A percentile compares a stretch with the other conserved stretches of the same genome.
Evolutionary conservation across 2,113 vertebrate species (phyloP).

Genomic region (Caloenas nicobarica): DNA sequence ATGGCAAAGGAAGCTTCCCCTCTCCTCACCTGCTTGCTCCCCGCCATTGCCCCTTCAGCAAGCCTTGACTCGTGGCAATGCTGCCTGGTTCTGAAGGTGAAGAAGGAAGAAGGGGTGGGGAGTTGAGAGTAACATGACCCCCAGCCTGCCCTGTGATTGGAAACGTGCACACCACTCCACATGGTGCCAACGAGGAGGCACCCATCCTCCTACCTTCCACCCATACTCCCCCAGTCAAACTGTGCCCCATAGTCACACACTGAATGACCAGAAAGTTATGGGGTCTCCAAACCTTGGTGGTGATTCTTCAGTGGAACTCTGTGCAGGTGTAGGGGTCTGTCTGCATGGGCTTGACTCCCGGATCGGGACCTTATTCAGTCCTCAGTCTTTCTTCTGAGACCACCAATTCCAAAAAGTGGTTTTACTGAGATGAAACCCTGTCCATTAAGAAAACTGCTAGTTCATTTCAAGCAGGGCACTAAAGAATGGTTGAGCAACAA

Average conservation of each 20-base stretch:
- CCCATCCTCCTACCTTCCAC: constrained; percentile 56
- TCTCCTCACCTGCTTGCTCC: constrained; percentile 68
- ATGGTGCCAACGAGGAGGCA: constrained; percentile 49
- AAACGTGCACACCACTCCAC: constrained; percentile 49
- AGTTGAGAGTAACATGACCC: constrained; percentile 64
- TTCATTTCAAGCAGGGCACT: constrained; percentile 23
- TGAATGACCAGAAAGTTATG: not conserved
- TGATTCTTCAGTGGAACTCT: constrained; percentile 44
- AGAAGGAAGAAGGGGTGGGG: constrained; percentile 69
- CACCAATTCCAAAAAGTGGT: not conserved
- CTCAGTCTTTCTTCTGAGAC: constrained; percentile 8
- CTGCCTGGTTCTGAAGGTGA: constrained; percentile 55
- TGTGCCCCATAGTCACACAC: not conserved
- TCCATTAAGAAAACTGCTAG: constrained; percentile 34
- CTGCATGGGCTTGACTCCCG: constrained; percentile 25
- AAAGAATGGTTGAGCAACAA: not conserved
- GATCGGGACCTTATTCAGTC: not conserved
- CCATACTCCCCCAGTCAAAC: constrained; percentile 14
- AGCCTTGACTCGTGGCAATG: constrained; percentile 68
- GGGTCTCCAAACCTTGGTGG: constrained; percentile 56
- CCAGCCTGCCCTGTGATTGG: constrained; percentile 57
- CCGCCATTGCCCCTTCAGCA: constrained; percentile 60
- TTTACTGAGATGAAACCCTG: constrained; percentile 26
- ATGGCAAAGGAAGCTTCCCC: constrained; percentile 46
- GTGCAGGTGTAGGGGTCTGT: not conserved